phyloP scores from a whole-genome alignment of 2,797 vertebrate species.

The Artibeus lituratus region DNA sequence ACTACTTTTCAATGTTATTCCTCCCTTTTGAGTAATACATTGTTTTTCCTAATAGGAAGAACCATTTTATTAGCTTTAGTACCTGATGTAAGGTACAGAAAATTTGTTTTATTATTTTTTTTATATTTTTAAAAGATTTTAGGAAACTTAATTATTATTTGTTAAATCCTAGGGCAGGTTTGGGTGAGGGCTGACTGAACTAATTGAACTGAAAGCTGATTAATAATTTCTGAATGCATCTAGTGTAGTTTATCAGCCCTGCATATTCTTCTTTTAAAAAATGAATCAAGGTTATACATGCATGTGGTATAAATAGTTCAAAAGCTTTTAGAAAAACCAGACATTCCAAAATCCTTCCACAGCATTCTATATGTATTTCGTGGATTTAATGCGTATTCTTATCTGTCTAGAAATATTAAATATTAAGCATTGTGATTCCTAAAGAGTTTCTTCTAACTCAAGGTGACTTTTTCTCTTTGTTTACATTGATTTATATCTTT shows the following conservation, averaged over 20 bases:
- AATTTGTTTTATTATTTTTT: not conserved
- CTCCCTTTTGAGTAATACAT: not conserved
- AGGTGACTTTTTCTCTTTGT: not conserved
- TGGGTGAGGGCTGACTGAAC: not conserved
- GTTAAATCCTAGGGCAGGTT: not conserved
- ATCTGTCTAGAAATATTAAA: not conserved
- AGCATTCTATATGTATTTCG: not conserved
- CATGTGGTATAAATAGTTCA: not conserved
- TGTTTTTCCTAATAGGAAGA: not conserved
- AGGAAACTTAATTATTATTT: not conserved
- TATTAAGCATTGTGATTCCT: not conserved
- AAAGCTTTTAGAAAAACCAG: not conserved
- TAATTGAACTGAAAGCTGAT: not conserved
- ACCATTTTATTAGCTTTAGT: not conserved
- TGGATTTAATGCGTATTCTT: not conserved
- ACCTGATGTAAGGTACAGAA: not conserved
- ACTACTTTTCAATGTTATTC: not conserved
- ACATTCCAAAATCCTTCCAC: not conserved
- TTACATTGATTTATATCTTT: not conserved
- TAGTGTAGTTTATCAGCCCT: not conserved
- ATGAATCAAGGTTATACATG: not conserved
- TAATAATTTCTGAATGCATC: not conserved
- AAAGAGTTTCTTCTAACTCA: not conserved
- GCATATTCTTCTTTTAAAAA: not conserved
- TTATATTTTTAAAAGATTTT: not conserved